Evolutionary conservation across 1,140 invertebrate genomes (phyloP).

Genomic region (Leguminivora glycinivorella): DNA sequence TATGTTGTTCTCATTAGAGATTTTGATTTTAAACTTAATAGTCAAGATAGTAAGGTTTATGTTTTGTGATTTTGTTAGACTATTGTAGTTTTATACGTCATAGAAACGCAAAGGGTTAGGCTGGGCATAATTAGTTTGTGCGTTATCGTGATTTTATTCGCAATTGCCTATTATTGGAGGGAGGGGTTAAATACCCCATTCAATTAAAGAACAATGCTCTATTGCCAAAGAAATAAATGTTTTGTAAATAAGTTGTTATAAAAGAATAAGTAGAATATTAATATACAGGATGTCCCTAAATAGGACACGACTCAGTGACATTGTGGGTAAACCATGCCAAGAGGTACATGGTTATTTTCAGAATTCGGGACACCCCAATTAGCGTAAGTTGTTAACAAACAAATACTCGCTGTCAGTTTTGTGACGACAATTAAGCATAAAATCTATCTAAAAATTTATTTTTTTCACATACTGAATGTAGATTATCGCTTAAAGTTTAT

Average conservation of each 20-base stretch:
- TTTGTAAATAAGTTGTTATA: not conserved
- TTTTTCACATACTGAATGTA: no score
- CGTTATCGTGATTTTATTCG: conserved; percentile 60
- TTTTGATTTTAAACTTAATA: conserved; percentile 1
- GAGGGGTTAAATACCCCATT: conserved; percentile 8
- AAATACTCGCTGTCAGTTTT: no score
- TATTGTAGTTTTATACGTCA: conserved; percentile 53
- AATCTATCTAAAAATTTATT: no score
- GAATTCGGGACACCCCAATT: no score
- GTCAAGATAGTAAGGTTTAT: conserved; percentile 32
- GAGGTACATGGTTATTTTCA: no score
- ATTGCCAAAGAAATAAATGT: not conserved
- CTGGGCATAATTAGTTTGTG: conserved; percentile 68
- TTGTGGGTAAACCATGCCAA: no score
- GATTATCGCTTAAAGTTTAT: no score
- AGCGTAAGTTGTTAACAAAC: no score
- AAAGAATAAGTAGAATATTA: no score
- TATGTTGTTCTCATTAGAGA: not conserved
- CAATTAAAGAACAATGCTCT: not conserved
- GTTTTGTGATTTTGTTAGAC: conserved; percentile 34
- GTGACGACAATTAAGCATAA: no score
- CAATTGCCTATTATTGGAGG: conserved; percentile 33
- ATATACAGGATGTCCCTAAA: no score
- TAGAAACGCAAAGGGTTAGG: conserved; percentile 55
- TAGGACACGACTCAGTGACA: no score